Conservation (phyloP, 1,140 invertebrate genomes). For the Habropoda laboriosa region DNA sequence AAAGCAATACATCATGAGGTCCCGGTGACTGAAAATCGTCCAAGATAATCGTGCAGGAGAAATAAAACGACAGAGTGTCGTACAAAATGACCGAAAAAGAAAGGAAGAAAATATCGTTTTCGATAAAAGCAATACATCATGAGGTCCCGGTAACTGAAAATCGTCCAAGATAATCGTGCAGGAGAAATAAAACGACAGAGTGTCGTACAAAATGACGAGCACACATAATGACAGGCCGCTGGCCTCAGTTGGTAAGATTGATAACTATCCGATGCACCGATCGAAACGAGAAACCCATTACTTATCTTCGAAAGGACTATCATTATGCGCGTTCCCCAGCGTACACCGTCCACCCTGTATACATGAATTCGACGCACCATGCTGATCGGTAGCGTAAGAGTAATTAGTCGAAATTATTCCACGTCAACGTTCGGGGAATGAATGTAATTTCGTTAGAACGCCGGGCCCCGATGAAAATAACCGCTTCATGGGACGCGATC, state of each 20-base stretch:
- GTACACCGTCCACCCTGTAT: constrained; percentile 15
- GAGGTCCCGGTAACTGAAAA: constrained; percentile 35
- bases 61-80: constrained; percentile 53
- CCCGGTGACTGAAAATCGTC: constrained; percentile 45
- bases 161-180: constrained; percentile 46
- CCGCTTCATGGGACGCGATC: neutral
- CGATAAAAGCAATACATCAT: constrained; percentile 19
- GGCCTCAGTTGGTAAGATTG: constrained; percentile 65
- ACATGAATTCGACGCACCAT: constrained; percentile 51
- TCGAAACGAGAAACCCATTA: constrained; percentile 77
- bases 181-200: constrained; percentile 35
- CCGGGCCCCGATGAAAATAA: neutral
- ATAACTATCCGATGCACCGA: constrained; percentile 76
- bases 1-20: constrained; percentile 7
- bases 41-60: constrained; percentile 36
- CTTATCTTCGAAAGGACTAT: constrained; percentile 74
- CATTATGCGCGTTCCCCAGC: constrained; percentile 68
- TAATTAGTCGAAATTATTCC: constrained; percentile 61
- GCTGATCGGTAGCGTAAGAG: constrained; percentile 61
- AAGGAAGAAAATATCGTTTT: neutral
- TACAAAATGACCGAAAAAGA: too few relatives aligned
- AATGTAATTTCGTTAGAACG: constrained; percentile 13
- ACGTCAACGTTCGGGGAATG: constrained; percentile 2
- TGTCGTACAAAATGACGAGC: constrained; percentile 66
- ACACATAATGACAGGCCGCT: constrained; percentile 73